Percentiles rank a stretch among this genome's conserved stretches.
These are phyloP conservation scores for Coreoperca whiteheadi DNA, from an alignment of 2,113 vertebrate species.

Conservation along the genomic window DNA sequence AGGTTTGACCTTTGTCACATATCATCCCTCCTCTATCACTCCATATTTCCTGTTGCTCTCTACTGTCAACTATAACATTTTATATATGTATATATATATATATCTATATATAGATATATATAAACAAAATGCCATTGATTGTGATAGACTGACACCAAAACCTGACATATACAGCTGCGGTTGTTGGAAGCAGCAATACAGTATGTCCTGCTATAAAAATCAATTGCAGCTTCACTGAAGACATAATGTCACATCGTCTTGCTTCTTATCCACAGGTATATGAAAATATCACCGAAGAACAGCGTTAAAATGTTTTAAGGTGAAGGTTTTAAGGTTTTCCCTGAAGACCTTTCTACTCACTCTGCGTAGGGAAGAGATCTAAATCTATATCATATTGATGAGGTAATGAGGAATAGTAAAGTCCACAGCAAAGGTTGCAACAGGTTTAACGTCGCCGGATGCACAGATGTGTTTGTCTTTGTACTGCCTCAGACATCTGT, in stretches of 20 bases:
- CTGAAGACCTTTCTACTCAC: background rate
- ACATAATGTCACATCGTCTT: slow-evolving; percentile 35
- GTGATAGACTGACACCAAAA: background rate
- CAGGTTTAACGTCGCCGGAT: slow-evolving; percentile 8
- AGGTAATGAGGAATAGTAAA: background rate
- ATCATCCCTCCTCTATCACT: background rate
- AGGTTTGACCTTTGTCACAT: background rate
- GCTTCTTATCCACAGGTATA: slow-evolving; percentile 18
- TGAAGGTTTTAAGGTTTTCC: slow-evolving; percentile 8
- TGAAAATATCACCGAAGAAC: slow-evolving; percentile 29
- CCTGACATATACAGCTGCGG: slow-evolving; percentile 50
- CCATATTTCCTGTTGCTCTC: background rate
- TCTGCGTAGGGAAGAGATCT: background rate
- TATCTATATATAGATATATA: too few relatives aligned
- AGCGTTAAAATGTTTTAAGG: slow-evolving; percentile 2
- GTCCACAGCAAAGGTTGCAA: background rate
- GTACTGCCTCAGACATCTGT: background rate
- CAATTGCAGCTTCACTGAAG: slow-evolving; percentile 33
- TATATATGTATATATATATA: too few relatives aligned
- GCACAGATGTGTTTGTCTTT: slow-evolving; percentile 17
- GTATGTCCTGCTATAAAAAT: slow-evolving; percentile 28
- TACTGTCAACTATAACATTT: background rate
- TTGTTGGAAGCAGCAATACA: slow-evolving; percentile 23
- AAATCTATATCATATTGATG: slow-evolving; percentile 12
- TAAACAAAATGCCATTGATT: too few relatives aligned